Base-by-base conservation (phyloP, 2,888 invertebrate genomes). In the Morpho helenor region DNA sequence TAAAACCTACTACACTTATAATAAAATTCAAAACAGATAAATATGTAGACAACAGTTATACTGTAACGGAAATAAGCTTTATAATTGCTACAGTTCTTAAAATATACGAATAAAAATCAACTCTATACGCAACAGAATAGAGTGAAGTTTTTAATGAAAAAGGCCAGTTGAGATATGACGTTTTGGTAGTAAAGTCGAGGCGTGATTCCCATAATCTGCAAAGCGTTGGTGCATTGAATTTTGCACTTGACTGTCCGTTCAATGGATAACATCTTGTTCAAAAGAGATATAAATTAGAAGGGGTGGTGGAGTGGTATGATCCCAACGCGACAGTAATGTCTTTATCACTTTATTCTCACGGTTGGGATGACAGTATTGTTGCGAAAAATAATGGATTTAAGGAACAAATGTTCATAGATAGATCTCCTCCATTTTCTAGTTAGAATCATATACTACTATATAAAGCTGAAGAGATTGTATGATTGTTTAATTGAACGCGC, bases 131-230 rank as follows among this genome's bases (percentile, higher is more conserved):
- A 1, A 7, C 0, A 0, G 0, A 0, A 46, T 62, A 65, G 31
- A 51, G 50, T 60, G 45, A 2, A 50, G 55, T 8, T 53, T n/a
- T 2, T 1, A 5, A 0, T 0, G 56, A 31, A 0, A 2, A 9
- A 5, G 2, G 5, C 7, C 0, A 0, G n/a, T 9, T 44, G 42
- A 50, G 48, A 68, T 67, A 64, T 7, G 69, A 16, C 63, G 10
- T 80, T 81, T 68, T 59, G 47, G 52, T 65, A 61, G 55, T 64
- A 53, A 48, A 46, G n/a, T 49, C 7, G 43, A 80, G 79, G 80
- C 84, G 86, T 88, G 87, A 90, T 88, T 89, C 87, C 74, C 84
- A 86, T 88, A 87, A 88, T 87, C 87, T 82, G 82, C 81, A 78
- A 79, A 74, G 76, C 73, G 73, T 77, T 74, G 76, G 76, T 79